Percentiles rank a stretch among this genome's conserved stretches.
phyloP scores from a whole-genome alignment of 2,113 vertebrate species.

The Pithys albifrons region DNA sequence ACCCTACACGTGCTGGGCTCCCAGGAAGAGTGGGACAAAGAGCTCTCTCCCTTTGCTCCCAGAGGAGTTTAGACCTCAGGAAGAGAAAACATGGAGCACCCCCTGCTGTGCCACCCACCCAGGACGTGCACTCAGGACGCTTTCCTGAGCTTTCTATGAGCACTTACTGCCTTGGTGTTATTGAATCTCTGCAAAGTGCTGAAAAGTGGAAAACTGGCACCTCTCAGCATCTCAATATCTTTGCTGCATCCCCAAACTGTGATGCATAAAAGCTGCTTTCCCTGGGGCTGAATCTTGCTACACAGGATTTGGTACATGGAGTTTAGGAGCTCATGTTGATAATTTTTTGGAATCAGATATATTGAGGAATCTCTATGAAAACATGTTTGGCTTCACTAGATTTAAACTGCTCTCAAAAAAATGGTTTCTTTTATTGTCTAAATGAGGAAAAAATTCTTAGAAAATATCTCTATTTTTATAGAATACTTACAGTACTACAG shows the following conservation, averaged over 20 bases:
- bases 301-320: background rate
- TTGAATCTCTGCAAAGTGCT: background rate
- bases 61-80: background rate
- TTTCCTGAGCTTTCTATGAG: background rate
- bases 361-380: background rate
- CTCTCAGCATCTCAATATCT: background rate
- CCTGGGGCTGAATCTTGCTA: background rate
- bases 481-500: background rate
- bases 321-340: background rate
- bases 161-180: background rate
- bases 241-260: background rate
- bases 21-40: background rate
- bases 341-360: background rate
- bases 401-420: background rate
- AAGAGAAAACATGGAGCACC: background rate
- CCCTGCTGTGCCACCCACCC: background rate
- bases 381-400: background rate
- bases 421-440: background rate
- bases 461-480: background rate
- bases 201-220: background rate
- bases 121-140: accelerated
- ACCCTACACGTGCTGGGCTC: background rate
- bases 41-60: background rate
- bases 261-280: background rate
- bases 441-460: background rate